Evolutionary conservation across 2,888 invertebrate species (phyloP).

Genomic region (Dicyrtoma fusca): DNA sequence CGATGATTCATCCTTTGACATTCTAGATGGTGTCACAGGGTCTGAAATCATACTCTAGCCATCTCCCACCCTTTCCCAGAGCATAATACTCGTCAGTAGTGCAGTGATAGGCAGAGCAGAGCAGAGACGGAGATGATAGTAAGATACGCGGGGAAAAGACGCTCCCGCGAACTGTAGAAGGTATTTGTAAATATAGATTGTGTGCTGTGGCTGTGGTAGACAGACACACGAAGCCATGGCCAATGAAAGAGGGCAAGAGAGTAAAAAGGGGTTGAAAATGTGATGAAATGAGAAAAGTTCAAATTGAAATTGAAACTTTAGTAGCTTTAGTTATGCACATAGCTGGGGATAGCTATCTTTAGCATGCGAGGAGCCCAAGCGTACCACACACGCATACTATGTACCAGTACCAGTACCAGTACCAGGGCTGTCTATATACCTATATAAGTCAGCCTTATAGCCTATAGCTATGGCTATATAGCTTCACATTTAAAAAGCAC

Average conservation of each 20-base stretch:
- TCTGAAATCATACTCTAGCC: not conserved
- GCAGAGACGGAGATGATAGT: too few species aligned
- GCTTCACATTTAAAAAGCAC: constrained; percentile 31
- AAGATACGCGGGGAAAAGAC: too few species aligned
- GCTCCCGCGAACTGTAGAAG: too few species aligned
- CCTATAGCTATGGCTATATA: not conserved
- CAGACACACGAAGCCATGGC: not conserved
- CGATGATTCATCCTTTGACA: not conserved
- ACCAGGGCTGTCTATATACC: too few species aligned
- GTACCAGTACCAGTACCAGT: too few species aligned
- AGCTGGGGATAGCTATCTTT: not conserved
- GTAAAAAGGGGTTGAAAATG: constrained; percentile 5
- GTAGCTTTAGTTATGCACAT: too few species aligned
- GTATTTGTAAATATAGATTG: too few species aligned
- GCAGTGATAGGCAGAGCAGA: too few species aligned
- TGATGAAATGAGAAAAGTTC: constrained; percentile 10
- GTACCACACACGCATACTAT: not conserved
- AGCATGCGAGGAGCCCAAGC: not conserved
- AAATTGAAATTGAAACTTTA: not conserved
- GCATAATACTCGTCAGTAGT: too few species aligned
- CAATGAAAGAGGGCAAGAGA: too few species aligned
- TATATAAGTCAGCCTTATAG: too few species aligned
- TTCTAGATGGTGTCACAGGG: constrained; percentile 28
- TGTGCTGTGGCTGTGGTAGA: not conserved
- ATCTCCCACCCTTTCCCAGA: too few species aligned